phyloP scores from a whole-genome alignment of 2,113 vertebrate species.

The Psilopogon haemacephalus region DNA sequence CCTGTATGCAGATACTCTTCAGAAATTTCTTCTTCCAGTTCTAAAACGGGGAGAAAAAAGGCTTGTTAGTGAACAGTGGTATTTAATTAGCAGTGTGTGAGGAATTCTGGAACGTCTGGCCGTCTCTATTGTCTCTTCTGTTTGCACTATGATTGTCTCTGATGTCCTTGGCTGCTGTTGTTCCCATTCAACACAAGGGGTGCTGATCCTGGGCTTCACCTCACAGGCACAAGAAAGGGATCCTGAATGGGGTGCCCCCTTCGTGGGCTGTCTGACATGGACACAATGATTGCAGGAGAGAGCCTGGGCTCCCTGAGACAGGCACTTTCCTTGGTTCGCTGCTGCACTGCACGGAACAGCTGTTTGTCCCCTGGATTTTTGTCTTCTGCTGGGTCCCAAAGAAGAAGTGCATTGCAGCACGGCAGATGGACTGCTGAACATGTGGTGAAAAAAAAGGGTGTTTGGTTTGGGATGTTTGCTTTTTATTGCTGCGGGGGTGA shows the following conservation, averaged over 20 bases:
- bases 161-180: background rate
- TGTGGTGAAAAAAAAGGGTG: background rate
- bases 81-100: background rate
- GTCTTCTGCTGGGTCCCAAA: background rate
- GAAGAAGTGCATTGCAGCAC: background rate
- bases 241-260: background rate
- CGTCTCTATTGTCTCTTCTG: conserved; percentile 1
- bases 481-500: background rate
- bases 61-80: background rate
- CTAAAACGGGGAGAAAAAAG: background rate
- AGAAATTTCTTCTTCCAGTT: background rate
- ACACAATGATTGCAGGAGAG: accelerated
- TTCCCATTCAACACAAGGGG: background rate
- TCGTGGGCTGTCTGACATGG: accelerated
- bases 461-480: background rate
- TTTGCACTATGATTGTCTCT: background rate
- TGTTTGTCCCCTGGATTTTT: background rate
- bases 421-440: background rate
- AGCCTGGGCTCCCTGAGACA: background rate
- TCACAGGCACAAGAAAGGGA: background rate
- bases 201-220: background rate
- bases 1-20: background rate
- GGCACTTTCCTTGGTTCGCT: background rate
- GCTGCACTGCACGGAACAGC: background rate
- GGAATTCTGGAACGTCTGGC: background rate